Evolutionary conservation across 1,140 invertebrate genomes (phyloP), one percentile per base, ranked within the genome.

Genomic region (Leptinotarsa defecta): DNA sequence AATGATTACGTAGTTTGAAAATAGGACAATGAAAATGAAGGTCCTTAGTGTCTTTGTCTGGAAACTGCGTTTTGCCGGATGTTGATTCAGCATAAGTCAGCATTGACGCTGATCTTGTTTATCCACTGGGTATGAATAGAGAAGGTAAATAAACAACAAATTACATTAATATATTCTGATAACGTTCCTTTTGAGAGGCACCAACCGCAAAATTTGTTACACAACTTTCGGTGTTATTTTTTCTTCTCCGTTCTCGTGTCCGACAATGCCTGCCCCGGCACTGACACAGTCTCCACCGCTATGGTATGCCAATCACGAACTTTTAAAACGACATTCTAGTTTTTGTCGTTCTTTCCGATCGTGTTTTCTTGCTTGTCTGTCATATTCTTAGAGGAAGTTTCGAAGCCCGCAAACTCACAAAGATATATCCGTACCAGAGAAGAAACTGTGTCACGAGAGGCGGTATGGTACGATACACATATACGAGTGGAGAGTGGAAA

Each of bases 381-480:
- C 52, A 57, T 57, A 57, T 57, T 57, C 52, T 57, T 57, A 57
- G 52, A 57, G 52, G 15, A 57, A 57, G 52, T 57, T 57, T 57
- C 3, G 52, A 57, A 57, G 52, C 52, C n/a, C 52, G 52, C 52
- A n/a, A 57, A 57, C 13, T 57, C 52, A 4, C n/a, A 57, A n/a
- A 57, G 13, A 57, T 57, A n/a, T 57, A 57, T 57, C 5, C n/a
- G 13, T 57, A 57, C n/a, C 52, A 4, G 52, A n/a, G 52, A n/a
- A n/a, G 52, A 57, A 57, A 57, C 52, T 57, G 52, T 57, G 52
- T 57, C 52, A 57, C 52, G 5, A 57, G 52, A 57, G n/a, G 52
- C 52, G 52, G 52, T 57, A 57, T n/a, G 52, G n/a, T n/a, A 57
- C 52, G 52, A 57, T 17, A 17, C 15, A 15, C n/a, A n/a, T 17